Evolutionary conservation across 2,888 invertebrate species (phyloP).

Genomic region (Erebia ligea): DNA sequence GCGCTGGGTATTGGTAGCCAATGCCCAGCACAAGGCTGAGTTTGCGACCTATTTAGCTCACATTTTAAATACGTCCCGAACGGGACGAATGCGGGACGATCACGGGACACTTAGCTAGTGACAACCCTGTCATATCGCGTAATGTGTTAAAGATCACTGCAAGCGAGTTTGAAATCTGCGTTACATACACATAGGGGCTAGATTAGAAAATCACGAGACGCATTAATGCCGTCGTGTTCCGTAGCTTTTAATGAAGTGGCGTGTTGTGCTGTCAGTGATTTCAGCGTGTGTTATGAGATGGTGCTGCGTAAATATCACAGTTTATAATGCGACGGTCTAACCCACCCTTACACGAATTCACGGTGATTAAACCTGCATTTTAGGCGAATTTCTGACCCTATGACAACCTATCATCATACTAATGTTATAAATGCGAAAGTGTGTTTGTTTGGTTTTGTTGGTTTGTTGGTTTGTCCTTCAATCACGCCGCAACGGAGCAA

Average conservation of each 20-base stretch:
- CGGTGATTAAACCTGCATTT: no score
- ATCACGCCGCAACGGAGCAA: no score
- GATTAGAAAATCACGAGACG: constrained; percentile 14
- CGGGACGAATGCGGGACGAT: no score
- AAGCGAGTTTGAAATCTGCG: constrained; percentile 30
- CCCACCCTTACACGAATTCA: background rate
- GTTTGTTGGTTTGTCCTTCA: no score
- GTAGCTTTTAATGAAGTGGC: constrained; percentile 35
- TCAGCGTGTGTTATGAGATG: constrained; percentile 31
- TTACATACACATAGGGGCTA: constrained; percentile 1
- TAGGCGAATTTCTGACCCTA: no score
- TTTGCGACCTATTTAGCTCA: no score
- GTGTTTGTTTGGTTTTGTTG: no score
- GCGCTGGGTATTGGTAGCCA: no score
- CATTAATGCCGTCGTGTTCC: constrained; percentile 28
- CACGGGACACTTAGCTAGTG: background rate
- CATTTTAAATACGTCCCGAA: background rate
- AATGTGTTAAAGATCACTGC: constrained; percentile 29
- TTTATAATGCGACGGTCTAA: constrained; percentile 14
- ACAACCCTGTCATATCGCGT: constrained; percentile 22
- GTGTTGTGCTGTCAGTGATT: constrained; percentile 32
- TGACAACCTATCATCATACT: no score
- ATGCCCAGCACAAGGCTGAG: no score
- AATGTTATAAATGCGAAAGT: no score
- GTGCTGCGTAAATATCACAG: constrained; percentile 27